phyloP scores from a whole-genome alignment of 1,140 invertebrate species.

The Hypsibius dujardini region DNA sequence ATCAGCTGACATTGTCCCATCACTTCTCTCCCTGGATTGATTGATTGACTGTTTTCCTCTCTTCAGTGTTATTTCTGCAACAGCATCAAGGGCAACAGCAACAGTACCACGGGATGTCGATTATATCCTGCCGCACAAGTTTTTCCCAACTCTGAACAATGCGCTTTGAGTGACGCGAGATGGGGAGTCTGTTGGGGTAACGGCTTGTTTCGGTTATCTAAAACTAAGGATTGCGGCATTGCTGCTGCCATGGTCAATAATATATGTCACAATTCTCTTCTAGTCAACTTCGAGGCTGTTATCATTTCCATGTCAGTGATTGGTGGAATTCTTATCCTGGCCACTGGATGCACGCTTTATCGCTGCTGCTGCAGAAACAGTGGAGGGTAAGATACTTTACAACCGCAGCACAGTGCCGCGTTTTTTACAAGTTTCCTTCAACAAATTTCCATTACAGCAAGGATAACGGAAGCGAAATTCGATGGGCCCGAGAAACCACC shows the following conservation, averaged over 20 bases:
- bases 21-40: background rate
- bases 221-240: background rate
- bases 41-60: constrained; percentile 16
- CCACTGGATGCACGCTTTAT: constrained; percentile 18
- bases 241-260: background rate
- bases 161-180: constrained; percentile 18
- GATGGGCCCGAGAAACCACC: constrained; percentile 9
- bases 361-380: constrained; percentile 21
- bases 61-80: constrained; percentile 22
- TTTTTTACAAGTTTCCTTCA: no score
- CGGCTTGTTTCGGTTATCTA: background rate
- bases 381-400: background rate
- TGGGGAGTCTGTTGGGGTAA: constrained; percentile 23
- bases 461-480: background rate
- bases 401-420: background rate
- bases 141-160: constrained; percentile 20
- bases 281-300: constrained; percentile 22
- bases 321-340: constrained; percentile 19
- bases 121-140: constrained; percentile 20
- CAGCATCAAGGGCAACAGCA: background rate
- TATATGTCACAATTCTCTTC: constrained; percentile 19
- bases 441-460: no score
- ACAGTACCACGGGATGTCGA: background rate
- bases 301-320: constrained; percentile 19
- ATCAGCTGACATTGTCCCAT: background rate